Evolutionary conservation across 2,797 vertebrate genomes (phyloP), one percentile per base, ranked within the genome.

Genomic region (Brachyrhaphis roseni): DNA sequence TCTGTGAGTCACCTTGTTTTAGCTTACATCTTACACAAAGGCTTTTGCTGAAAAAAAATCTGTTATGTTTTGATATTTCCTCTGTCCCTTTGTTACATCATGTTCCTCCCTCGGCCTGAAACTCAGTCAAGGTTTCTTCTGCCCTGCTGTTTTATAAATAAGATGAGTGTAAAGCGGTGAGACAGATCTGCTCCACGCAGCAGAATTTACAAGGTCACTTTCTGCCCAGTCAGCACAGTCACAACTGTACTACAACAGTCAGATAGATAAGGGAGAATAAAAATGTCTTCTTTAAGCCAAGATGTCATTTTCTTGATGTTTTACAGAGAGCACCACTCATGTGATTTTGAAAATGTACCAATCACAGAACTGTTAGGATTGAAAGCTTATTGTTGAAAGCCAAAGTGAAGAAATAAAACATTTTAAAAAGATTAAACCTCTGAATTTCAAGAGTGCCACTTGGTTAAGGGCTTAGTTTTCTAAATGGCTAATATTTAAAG

Each of bases 141-240:
- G 66, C 77, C 81, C 83, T 71, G 79, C 87, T 90, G 88, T 82
- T 87, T 85, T 88, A 84, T 90, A 89, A 87, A 87, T 87, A 85
- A 78, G 73, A 82, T 82, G 83, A 88, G 80, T 84, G 79, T 84
- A 80, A 88, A 91, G 87, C 78, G 86, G 89, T 85, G 84, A 87
- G 90, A 43, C 84, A 79, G 84, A 83, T 82, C 53, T 23, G 51
- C 87, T 82, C 16, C 6, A 34, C 74, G 73, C 90, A 77, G 87
- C 79, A 82, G 28, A 72, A 71, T 34, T 39, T 72, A 80, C 89
- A 87, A 90, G 92, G 89, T 93, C 87, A 84, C 77, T 55, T 73
- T 79, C 75, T 71, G 80, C 75, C 81, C 80, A 18, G 80, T 89
- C 90, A 93, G 87, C 89, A 88, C 82, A 88, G 82, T 85, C 13